Base-by-base conservation (phyloP, 2,797 vertebrate species). In the Hydrolagus colliei region DNA sequence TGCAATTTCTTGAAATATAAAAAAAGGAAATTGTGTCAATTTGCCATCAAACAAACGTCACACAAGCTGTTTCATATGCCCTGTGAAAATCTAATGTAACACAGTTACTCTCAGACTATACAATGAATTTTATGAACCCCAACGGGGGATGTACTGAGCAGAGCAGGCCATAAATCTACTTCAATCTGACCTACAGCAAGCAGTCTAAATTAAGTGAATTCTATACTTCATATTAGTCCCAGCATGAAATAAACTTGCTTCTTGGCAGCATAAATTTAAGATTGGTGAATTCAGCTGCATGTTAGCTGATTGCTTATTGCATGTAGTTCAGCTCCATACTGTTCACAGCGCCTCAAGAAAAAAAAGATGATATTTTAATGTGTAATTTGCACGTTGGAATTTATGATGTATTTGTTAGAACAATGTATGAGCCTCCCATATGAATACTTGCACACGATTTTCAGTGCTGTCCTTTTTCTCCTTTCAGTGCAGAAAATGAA, bases 401-500 rank as follows among this genome's bases (percentile, higher is more conserved):
- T 75, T 20, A 18, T 11, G 59, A 16, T 61, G n/a, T 77, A 77
- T 61, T 59, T 20, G 41, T 20, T 61, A 16, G 20, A 77, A 52
- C 16, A 61, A n/a, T 59, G 18, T 52, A 59, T 76, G 35, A 76
- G 41, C 18, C 9, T 20, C 12, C 41, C 20, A n/a, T 59, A n/a
- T 59, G 62, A 77, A 79, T 52, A 52, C 41, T 52, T 6, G 11
- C 12, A 65, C 11, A 32, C 10, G 8, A 22, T 32, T 68, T 18
- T 41, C 62, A 84, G 18, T 12, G 4, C 80, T 88, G 85, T 87
- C 0, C 1, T 0, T 61, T 59, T 86, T 0, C 87, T 63, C 91
- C 97, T 89, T 89, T 88, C 73, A 92, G 93, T 89, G 94, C 88
- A 86, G 95, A 96, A 89, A 89, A 93, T 20, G 94, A 92, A 87